A percentile compares a stretch with the other conserved stretches of the same genome.
These are phyloP conservation scores for Hyla sarda DNA, from an alignment of 2,113 vertebrate genomes.

Conservation along the genomic window DNA sequence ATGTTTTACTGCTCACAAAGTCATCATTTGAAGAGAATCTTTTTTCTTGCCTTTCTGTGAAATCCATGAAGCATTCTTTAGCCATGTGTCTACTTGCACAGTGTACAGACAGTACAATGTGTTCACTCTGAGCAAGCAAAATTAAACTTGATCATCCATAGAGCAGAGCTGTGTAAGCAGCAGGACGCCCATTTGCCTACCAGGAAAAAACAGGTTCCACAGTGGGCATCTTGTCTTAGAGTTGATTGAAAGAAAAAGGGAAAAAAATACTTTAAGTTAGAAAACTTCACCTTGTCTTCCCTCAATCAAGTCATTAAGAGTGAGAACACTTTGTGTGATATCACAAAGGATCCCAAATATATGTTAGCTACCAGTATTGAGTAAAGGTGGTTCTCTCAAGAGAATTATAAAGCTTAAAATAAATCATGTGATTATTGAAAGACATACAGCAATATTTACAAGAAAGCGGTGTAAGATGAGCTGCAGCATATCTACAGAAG, in stretches of 20 bases:
- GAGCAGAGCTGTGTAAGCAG: slow-evolving; percentile 58
- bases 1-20: slow-evolving; percentile 36
- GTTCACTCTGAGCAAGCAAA: slow-evolving; percentile 46
- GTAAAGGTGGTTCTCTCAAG: slow-evolving; percentile 3
- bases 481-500: neutral
- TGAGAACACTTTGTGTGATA: neutral
- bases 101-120: slow-evolving; percentile 40
- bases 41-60: slow-evolving; percentile 33
- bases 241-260: slow-evolving; percentile 52
- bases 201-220: slow-evolving; percentile 48
- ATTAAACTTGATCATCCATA: slow-evolving; percentile 56
- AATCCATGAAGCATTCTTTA: slow-evolving; percentile 54
- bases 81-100: slow-evolving; percentile 51
- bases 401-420: neutral
- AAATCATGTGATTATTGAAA: neutral
- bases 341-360: neutral
- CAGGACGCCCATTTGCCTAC: slow-evolving; percentile 56
- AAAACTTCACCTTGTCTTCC: slow-evolving; percentile 28
- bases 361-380: neutral
- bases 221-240: slow-evolving; percentile 40
- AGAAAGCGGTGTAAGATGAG: neutral
- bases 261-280: slow-evolving; percentile 39
- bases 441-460: neutral
- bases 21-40: slow-evolving; percentile 35
- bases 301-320: slow-evolving; percentile 33